Base-by-base conservation (phyloP, 2,113 vertebrate species). In the Tyto alba region DNA sequence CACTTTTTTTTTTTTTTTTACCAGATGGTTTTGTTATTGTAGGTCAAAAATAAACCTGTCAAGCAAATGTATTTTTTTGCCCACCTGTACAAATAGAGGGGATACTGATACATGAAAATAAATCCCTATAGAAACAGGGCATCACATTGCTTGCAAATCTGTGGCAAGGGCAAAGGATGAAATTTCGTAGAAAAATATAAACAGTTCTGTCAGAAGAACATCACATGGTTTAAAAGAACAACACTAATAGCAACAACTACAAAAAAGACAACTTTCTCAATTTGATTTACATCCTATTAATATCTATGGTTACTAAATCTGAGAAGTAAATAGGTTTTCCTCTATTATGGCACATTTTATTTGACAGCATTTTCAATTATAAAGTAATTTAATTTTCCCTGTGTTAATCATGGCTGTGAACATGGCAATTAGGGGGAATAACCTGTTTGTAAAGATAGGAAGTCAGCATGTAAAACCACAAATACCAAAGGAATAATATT, bases 21-120 rank as follows among this genome's bases (percentile, higher is more conserved):
- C 36, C 43, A 84, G 68, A 68, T 1, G 1, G 60, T 85, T 93
- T 76, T 85, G 26, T 89, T 79, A 92, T 21, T 85, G 30, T 50
- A 89, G 68, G 74, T 79, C 48, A 79, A 89, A 95, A 89, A 85
- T 34, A 91, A 57, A 20, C 64, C 64, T 85, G 74, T 66, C 23
- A 26, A 89, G 74, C 3, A 82, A 82, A 91, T 32, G 25, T 29
- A 43, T 7, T 47, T 81, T 93, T 96, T 68, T 89, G 10, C 53
- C 86, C 89, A 95, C 90, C 86, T 95, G 90, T 91, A 40, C 82
- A 96, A 97, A 95, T 74, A 97, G 66, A 88, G 34, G 45, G 72
- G 48, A 91, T 85, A 90, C 36, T 56, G 69, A 84, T 78, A 81
- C 7, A 41, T 23, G 60, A 90, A 94, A 96, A 90, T 43, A 88